Conservation (phyloP, 1,140 invertebrate species). For the Leptonema lineaticorne region DNA sequence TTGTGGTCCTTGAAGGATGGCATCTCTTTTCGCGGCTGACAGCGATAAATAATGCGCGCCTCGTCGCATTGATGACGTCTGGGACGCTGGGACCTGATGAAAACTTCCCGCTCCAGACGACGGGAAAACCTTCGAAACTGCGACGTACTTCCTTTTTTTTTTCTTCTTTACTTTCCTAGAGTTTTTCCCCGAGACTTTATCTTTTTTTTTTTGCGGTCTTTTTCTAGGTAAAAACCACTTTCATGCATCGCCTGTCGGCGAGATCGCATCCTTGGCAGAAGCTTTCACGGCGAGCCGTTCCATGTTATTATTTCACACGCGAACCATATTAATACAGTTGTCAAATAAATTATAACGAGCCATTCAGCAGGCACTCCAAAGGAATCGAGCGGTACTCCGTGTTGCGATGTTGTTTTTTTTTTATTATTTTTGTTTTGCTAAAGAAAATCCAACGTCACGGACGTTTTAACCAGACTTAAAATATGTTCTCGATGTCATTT, state of each 20-base stretch:
- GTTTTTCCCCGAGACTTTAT: neutral
- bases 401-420: no score
- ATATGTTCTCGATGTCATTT: neutral
- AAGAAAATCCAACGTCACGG: no score
- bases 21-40: constrained; percentile 2
- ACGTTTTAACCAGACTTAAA: no score
- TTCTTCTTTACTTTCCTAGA: no score
- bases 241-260: constrained; percentile 22
- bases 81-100: constrained; percentile 18
- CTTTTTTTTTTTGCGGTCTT: neutral
- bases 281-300: neutral
- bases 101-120: neutral
- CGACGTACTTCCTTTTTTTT: no score
- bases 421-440: no score
- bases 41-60: constrained; percentile 26
- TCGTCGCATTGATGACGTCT: constrained; percentile 19
- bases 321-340: constrained; percentile 25
- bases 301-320: neutral
- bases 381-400: neutral
- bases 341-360: constrained; percentile 22
- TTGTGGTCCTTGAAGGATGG: constrained; percentile 14
- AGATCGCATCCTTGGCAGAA: neutral
- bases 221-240: constrained; percentile 11
- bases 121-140: neutral
- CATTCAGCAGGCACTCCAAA: neutral